phyloP scores from a whole-genome alignment of 1,140 invertebrate genomes.

The Thereuonema tuberculata region DNA sequence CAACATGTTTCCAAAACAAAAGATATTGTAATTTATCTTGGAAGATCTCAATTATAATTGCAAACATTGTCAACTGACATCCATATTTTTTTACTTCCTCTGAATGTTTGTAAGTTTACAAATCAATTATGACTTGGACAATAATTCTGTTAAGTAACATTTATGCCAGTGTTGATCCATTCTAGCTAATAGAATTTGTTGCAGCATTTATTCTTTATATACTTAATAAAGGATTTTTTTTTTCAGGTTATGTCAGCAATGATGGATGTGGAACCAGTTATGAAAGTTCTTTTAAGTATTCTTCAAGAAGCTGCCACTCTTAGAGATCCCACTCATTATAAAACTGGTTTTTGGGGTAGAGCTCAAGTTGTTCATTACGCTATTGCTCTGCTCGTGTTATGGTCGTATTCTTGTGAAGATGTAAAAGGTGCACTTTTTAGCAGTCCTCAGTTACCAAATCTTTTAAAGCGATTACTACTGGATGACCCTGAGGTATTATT shows the following conservation, averaged over 20 bases:
- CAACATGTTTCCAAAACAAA: too few species aligned
- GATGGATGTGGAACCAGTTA: conserved; percentile 66
- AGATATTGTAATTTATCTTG: too few species aligned
- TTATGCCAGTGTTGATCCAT: too few species aligned
- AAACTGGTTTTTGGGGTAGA: conserved; percentile 73
- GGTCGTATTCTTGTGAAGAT: conserved; percentile 57
- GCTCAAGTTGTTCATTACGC: conserved; percentile 68
- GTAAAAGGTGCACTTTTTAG: conserved; percentile 50
- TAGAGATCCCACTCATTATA: conserved; percentile 62
- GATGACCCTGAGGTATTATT: conserved; percentile 64
- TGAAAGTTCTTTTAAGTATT: conserved; percentile 68
- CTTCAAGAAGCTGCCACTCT: conserved; percentile 66
- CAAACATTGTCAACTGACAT: too few species aligned
- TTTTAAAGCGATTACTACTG: conserved; percentile 59
- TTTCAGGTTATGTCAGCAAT: conserved; percentile 53
- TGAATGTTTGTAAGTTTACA: too few species aligned
- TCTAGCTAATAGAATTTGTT: too few species aligned
- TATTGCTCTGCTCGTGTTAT: conserved; percentile 64
- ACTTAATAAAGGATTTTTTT: too few species aligned
- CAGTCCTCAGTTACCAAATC: conserved; percentile 47
- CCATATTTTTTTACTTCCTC: too few species aligned
- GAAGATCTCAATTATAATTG: too few species aligned
- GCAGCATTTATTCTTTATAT: too few species aligned
- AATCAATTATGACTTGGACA: too few species aligned
- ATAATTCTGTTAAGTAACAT: too few species aligned